Percentiles rank a stretch among this genome's conserved stretches.
Evolutionary conservation across 1,140 invertebrate genomes (phyloP).

Genomic region (Cotesia typhae): DNA sequence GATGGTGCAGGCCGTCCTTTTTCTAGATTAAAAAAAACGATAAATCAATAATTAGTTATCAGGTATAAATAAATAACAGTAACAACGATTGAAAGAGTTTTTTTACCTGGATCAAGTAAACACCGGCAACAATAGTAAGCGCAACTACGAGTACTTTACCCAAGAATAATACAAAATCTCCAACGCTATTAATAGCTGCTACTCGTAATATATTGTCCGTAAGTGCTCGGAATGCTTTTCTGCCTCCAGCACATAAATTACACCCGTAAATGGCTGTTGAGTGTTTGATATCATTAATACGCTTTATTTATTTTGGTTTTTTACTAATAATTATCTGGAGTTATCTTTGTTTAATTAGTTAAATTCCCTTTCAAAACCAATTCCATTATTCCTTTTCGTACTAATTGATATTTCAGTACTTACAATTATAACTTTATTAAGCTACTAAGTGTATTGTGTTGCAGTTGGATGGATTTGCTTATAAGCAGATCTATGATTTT

Average conservation of each 20-base stretch:
- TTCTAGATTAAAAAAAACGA: constrained; percentile 59
- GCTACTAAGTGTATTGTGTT: no score
- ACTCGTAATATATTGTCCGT: constrained; percentile 74
- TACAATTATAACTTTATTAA: no score
- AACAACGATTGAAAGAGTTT: constrained; percentile 21
- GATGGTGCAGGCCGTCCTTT: constrained; percentile 71
- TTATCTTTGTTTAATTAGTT: no score
- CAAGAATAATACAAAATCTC: constrained; percentile 80
- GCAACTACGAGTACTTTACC: constrained; percentile 77
- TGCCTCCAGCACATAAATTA: constrained; percentile 73
- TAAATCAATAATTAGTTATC: constrained; percentile 7
- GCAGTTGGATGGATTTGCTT: no score
- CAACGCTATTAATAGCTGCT: constrained; percentile 80
- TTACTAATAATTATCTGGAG: no score
- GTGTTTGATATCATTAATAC: no score
- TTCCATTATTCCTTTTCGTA: no score
- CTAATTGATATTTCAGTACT: no score
- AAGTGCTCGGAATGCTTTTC: constrained; percentile 71
- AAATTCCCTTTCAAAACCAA: no score
- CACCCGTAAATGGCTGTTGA: constrained; percentile 75
- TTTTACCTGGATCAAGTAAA: constrained; percentile 71
- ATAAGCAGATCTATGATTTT: no score
- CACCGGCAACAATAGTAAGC: constrained; percentile 70
- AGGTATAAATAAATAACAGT: neutral
- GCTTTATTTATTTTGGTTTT: no score